Evolutionary conservation across 1,140 invertebrate genomes (phyloP).

Genomic region (Palaemon carinicauda): DNA sequence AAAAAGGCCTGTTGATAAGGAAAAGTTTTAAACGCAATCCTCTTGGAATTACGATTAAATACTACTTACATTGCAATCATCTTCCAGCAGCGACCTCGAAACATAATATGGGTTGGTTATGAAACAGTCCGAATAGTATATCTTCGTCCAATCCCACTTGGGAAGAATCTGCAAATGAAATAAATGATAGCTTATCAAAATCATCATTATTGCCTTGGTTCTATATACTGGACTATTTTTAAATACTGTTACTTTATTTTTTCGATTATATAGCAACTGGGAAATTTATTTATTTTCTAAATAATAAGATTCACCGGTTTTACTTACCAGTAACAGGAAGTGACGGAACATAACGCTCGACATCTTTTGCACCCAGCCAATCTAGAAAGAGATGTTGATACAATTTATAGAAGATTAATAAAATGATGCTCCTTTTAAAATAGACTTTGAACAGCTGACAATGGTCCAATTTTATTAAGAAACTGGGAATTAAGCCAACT

Average conservation of each 20-base stretch:
- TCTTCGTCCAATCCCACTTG: conserved; percentile 81
- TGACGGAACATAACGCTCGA: conserved; percentile 9
- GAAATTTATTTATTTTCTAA: background rate
- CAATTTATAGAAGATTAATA: too few relatives aligned
- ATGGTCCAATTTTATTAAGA: too few relatives aligned
- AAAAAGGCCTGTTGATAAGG: background rate
- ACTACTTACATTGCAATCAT: conserved; percentile 70
- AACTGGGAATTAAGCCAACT: too few relatives aligned
- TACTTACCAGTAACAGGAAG: conserved; percentile 33
- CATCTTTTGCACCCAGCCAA: conserved; percentile 31
- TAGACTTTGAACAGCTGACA: too few relatives aligned
- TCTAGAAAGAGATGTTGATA: too few relatives aligned
- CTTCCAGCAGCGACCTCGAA: conserved; percentile 66
- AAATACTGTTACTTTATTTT: background rate
- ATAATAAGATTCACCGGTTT: background rate
- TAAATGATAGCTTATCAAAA: background rate
- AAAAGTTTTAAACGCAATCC: background rate
- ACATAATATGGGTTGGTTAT: conserved; percentile 74
- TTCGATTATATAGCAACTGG: background rate
- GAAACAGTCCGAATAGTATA: conserved; percentile 79
- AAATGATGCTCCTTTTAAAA: too few relatives aligned
- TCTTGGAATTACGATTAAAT: background rate
- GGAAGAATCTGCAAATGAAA: conserved; percentile 69
- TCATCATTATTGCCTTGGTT: background rate
- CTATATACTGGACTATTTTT: too few relatives aligned